Evolutionary conservation across 2,888 invertebrate species (phyloP).

Genomic region (Amiota communis): DNA sequence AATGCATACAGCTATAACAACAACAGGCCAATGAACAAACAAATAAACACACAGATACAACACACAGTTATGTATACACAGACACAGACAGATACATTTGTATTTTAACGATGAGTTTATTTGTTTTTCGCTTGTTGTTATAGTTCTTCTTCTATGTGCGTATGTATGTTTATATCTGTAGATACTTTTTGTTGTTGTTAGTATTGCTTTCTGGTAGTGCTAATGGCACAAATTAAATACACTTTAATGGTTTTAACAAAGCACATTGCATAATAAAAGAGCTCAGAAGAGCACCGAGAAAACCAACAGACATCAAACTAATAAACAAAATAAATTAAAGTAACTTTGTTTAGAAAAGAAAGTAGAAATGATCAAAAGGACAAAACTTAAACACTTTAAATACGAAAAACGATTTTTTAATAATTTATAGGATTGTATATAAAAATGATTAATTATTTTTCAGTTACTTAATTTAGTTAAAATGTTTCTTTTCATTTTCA

Average conservation of each 20-base stretch:
- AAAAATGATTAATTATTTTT: no score
- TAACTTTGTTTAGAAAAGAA: no score
- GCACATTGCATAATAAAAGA: conserved; percentile 22
- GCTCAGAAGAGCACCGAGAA: background rate
- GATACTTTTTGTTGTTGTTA: conserved; percentile 11
- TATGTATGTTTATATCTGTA: conserved; percentile 16
- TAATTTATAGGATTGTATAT: no score
- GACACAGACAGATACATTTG: background rate
- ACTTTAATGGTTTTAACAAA: conserved; percentile 30
- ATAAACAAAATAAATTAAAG: background rate
- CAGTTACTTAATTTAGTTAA: no score
- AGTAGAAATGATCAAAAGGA: no score
- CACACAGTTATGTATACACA: background rate
- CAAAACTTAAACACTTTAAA: no score
- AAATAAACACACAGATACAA: background rate
- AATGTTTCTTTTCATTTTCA: no score
- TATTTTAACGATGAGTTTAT: conserved; percentile 16
- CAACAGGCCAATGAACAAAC: background rate
- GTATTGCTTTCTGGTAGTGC: conserved; percentile 25
- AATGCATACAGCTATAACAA: no score
- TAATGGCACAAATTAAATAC: conserved; percentile 30
- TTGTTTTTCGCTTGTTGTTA: conserved; percentile 19
- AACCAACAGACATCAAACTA: conserved; percentile 9
- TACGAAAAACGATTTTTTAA: no score
- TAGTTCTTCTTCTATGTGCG: background rate